A percentile compares a stretch with the other conserved stretches of the same genome.
Evolutionary conservation across 2,113 vertebrate species (phyloP).

Genomic region (Bos taurus): ARS-UCD2.0 NC_037338.1:62370001-62370500

Average conservation of each 20-base stretch:
- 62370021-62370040: not conserved
- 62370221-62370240: conserved; percentile 92
- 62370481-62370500: not conserved
- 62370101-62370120: not conserved
- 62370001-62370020: not conserved
- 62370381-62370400: not conserved
- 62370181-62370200: conserved; percentile 97
- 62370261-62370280: conserved; percentile 54
- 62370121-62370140: not conserved
- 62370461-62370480: not conserved
- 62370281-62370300: not conserved
- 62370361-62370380: conserved; percentile 23
- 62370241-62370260: conserved; percentile 75
- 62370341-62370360: not conserved
- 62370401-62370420: not conserved
- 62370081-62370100: conserved; percentile 22
- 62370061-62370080: conserved; percentile 5
- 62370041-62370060: not conserved
- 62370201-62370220: conserved; percentile 91
- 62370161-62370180: conserved; percentile 72
- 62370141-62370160: conserved; percentile 31
- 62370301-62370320: not conserved
- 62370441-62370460: not conserved
- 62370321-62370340: not conserved
- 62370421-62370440: not conserved